Evolutionary conservation across 2,888 invertebrate genomes (phyloP).

Genomic region (Hydrotaea diabolus): DNA sequence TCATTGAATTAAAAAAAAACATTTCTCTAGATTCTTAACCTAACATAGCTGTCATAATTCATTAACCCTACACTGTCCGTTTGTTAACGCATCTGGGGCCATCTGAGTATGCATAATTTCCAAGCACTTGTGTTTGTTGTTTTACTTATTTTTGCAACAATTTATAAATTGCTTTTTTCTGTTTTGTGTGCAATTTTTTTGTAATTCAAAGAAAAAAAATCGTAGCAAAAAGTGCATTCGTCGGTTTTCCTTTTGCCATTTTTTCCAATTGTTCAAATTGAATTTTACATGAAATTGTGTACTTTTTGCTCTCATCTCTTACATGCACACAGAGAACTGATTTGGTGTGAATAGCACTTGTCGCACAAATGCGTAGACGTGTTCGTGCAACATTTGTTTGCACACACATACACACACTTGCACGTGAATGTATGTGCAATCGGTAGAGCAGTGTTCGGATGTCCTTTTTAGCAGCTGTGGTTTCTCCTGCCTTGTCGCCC

Average conservation of each 20-base stretch:
- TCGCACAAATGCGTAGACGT: conserved; percentile 47
- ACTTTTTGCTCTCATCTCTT: neutral
- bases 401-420: neutral
- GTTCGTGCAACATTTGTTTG: conserved; percentile 1
- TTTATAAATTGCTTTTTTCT: conserved; percentile 45
- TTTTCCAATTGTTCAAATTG: conserved; percentile 17
- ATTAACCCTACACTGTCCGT: neutral
- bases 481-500: neutral
- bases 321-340: neutral
- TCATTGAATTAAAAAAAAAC: too few species aligned
- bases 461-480: neutral
- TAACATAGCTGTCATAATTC: neutral
- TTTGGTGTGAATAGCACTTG: conserved; percentile 30
- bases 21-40: too few species aligned
- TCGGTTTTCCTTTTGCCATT: neutral
- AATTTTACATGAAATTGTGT: conserved; percentile 50
- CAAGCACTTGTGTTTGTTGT: conserved; percentile 49
- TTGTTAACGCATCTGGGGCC: neutral
- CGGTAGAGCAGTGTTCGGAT: too few species aligned
- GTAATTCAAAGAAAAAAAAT: neutral
- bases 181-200: conserved; percentile 34
- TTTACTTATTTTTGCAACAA: conserved; percentile 12
- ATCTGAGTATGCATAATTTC: conserved; percentile 51
- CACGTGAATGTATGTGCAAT: neutral
- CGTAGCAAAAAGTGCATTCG: neutral